A percentile compares a stretch with the other conserved stretches of the same genome.
Conservation (phyloP, 2,113 vertebrate species). For the Diphyllodes magnificus region DNA sequence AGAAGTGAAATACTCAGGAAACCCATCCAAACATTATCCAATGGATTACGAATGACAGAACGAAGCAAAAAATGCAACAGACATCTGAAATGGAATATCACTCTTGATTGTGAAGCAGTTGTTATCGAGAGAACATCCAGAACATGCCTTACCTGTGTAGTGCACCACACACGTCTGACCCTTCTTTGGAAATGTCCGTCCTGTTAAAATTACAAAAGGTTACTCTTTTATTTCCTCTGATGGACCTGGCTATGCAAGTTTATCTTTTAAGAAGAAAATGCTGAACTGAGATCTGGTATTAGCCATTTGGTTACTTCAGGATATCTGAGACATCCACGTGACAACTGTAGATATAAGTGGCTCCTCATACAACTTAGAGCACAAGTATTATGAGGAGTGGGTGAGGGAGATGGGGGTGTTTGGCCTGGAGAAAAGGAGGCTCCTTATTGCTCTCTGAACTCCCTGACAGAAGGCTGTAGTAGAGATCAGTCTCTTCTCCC, state of each 20-base stretch:
- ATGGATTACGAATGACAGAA: not conserved
- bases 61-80: not conserved
- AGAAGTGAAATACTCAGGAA: not conserved
- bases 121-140: not conserved
- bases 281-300: not conserved
- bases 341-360: not conserved
- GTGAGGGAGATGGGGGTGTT: not conserved
- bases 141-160: conserved; percentile 87
- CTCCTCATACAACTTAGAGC: not conserved
- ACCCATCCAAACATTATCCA: not conserved
- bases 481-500: not conserved
- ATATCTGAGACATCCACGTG: not conserved
- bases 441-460: not conserved
- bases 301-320: not conserved
- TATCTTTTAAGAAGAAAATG: not conserved
- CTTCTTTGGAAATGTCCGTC: conserved; percentile 98
- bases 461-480: not conserved
- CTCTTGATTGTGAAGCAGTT: not conserved
- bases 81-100: not conserved
- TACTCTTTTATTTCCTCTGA: not conserved
- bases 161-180: conserved; percentile 96
- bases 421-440: not conserved
- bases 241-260: not conserved
- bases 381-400: not conserved
- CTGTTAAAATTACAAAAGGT: conserved; percentile 69